Percentiles rank a stretch among this genome's conserved stretches.
Evolutionary conservation across 2,797 vertebrate species (phyloP).

Genomic region (Pangasius sanitwongsei): DNA sequence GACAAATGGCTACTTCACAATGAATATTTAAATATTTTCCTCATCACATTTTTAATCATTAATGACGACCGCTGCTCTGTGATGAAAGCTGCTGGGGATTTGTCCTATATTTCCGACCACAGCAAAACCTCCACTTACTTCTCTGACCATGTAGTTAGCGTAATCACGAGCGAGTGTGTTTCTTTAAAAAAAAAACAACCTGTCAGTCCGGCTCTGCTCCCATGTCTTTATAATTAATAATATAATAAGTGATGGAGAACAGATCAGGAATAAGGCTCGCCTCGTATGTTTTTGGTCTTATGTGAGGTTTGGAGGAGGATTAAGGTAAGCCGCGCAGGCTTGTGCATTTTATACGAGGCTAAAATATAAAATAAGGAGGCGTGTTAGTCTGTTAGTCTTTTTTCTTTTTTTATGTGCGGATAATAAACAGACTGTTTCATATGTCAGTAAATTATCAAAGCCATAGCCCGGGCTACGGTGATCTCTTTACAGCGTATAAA

Average conservation of each 20-base stretch:
- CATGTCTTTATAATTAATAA: slow-evolving; percentile 14
- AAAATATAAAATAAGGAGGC: slow-evolving; percentile 19
- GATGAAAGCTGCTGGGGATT: slow-evolving; percentile 3
- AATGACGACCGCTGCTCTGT: background rate
- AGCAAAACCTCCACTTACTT: background rate
- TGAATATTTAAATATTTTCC: slow-evolving; percentile 31
- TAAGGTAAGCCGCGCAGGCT: slow-evolving; percentile 16
- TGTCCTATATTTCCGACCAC: slow-evolving; percentile 11
- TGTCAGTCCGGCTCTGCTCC: background rate
- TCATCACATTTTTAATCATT: slow-evolving; percentile 5
- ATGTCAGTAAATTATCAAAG: slow-evolving; percentile 3
- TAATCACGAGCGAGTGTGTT: background rate
- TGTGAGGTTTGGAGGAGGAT: slow-evolving; percentile 13
- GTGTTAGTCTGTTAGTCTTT: background rate
- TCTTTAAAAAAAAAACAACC: background rate
- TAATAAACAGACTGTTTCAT: slow-evolving; percentile 5
- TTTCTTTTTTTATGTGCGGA: background rate
- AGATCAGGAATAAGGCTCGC: background rate
- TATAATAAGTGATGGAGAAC: background rate
- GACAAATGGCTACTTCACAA: slow-evolving; percentile 21
- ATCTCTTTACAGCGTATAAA: slow-evolving; percentile 2
- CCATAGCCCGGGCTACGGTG: background rate
- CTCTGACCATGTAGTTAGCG: background rate
- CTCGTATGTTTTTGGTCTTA: slow-evolving; percentile 22
- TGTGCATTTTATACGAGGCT: background rate